These are phyloP conservation scores for Pseudonaja textilis DNA, from an alignment of 2,113 vertebrate genomes.

Conservation along the genomic window DNA sequence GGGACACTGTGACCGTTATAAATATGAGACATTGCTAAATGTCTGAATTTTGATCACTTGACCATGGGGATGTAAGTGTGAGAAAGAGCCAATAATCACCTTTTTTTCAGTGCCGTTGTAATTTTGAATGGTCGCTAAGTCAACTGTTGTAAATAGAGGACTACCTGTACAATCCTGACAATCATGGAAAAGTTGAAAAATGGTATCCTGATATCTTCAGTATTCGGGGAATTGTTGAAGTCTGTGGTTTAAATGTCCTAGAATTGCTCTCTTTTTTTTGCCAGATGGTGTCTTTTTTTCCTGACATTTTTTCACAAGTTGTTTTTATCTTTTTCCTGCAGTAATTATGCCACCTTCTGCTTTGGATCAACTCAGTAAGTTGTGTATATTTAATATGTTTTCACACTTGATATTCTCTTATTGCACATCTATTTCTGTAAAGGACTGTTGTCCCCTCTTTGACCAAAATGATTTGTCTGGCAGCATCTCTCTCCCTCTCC, in stretches of 20 bases:
- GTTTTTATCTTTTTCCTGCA: constrained; percentile 60
- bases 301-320: neutral
- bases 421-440: neutral
- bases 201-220: neutral
- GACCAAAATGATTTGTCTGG: neutral
- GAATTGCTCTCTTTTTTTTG: neutral
- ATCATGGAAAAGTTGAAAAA: neutral
- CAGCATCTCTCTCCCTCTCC: neutral
- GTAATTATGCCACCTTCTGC: constrained; percentile 99
- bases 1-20: no score
- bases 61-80: no score
- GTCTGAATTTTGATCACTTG: no score
- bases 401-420: neutral
- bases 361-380: constrained; percentile 97
- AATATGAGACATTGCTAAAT: no score
- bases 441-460: neutral
- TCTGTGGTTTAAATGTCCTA: no score
- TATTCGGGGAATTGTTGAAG: neutral
- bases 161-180: neutral
- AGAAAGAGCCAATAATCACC: no score
- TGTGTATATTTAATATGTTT: neutral
- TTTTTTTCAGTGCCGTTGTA: no score
- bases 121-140: neutral
- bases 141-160: neutral
- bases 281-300: constrained; percentile 30